phyloP scores from a whole-genome alignment of 2,888 invertebrate genomes.

The Escarpia spicata region DNA sequence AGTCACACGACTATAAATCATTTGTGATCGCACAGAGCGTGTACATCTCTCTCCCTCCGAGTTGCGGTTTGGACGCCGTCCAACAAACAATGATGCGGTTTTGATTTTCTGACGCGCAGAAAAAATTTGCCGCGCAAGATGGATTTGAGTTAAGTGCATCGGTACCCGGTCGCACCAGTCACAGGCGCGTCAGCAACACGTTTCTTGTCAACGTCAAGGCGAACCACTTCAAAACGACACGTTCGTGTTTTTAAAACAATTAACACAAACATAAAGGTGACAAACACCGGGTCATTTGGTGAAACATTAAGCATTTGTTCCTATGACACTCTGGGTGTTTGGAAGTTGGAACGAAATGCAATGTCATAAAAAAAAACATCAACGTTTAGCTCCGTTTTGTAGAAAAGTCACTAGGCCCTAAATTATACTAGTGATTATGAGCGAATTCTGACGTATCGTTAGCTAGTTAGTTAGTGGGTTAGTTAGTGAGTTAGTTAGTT shows the following conservation, averaged over 20 bases:
- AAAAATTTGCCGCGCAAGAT: not conserved
- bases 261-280: not conserved
- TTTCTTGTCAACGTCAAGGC: not conserved
- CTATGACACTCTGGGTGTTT: no score
- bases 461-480: no score
- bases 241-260: not conserved
- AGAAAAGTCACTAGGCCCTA: no score
- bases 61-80: constrained; percentile 6
- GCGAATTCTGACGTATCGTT: not conserved
- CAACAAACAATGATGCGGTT: not conserved
- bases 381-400: no score
- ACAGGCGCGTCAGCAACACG: not conserved
- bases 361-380: no score
- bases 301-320: no score
- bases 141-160: not conserved
- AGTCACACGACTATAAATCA: not conserved
- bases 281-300: not conserved
- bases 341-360: no score
- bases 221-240: not conserved
- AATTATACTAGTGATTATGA: no score
- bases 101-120: not conserved
- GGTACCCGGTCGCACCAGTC: not conserved
- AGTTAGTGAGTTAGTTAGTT: no score
- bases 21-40: not conserved
- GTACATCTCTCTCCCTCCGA: not conserved